Conservation (phyloP, 2,113 vertebrate genomes). For the Aythya baeri region DNA sequence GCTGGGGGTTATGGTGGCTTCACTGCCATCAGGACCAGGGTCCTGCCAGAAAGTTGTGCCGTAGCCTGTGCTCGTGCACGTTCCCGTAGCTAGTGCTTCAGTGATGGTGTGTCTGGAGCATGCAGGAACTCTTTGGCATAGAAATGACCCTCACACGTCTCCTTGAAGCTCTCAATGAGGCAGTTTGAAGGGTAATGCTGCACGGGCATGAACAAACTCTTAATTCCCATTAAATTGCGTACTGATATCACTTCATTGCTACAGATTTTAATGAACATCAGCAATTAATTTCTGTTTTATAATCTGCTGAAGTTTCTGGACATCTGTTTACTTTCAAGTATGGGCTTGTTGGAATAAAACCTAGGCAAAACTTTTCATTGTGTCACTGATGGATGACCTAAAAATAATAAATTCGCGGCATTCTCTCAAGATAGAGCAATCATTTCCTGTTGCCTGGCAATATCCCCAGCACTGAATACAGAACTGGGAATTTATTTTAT, state of each 20-base stretch:
- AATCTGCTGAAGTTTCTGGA: slow-evolving; percentile 6
- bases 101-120: not conserved
- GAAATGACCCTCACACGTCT: not conserved
- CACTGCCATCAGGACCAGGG: not conserved
- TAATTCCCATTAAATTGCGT: not conserved
- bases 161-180: not conserved
- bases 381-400: not conserved
- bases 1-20: not conserved
- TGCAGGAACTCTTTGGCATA: not conserved
- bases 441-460: slow-evolving; percentile 60
- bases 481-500: slow-evolving; percentile 52
- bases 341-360: not conserved
- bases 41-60: not conserved
- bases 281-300: not conserved
- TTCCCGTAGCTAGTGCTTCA: not conserved
- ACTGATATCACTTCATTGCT: not conserved
- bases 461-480: not conserved
- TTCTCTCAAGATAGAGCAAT: slow-evolving; percentile 28
- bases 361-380: not conserved
- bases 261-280: not conserved
- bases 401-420: slow-evolving; percentile 41
- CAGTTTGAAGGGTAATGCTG: not conserved
- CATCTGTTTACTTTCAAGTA: not conserved
- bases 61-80: accelerated
- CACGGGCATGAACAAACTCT: not conserved